Evolutionary conservation across 2,113 vertebrate species (phyloP).

Genomic region (Mastomys natalensis): DNA sequence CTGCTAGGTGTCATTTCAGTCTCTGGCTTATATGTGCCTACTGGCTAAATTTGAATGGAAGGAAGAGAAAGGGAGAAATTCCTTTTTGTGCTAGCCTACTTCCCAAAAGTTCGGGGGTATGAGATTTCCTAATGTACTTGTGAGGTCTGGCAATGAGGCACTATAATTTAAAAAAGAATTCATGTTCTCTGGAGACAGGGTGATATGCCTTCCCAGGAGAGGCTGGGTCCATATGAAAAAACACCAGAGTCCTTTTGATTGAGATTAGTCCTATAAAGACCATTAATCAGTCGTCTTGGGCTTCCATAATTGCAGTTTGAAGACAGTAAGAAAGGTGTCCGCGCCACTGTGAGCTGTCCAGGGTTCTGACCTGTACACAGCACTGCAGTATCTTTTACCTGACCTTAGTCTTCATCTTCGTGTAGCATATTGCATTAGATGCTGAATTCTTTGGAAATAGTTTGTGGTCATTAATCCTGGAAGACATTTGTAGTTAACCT

Average conservation of each 20-base stretch:
- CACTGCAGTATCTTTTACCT: neutral
- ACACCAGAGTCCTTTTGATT: neutral
- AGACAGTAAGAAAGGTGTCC: neutral
- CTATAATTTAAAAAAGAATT: neutral
- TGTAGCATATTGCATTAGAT: slow-evolving; percentile 22
- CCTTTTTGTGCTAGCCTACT: neutral
- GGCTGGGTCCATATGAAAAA: neutral
- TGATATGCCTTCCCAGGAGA: neutral
- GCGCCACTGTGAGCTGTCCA: slow-evolving; percentile 61
- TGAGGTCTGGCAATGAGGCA: neutral
- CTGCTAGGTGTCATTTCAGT: slow-evolving; percentile 3
- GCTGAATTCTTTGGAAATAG: neutral
- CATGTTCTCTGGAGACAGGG: neutral
- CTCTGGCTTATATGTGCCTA: neutral
- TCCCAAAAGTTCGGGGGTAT: neutral
- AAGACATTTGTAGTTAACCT: neutral
- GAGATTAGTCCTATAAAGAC: neutral
- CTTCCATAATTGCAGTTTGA: neutral
- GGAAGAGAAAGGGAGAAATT: slow-evolving; percentile 1
- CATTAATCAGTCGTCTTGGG: neutral
- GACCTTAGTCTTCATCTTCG: neutral
- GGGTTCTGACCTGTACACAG: slow-evolving; percentile 60
- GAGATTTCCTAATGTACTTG: neutral
- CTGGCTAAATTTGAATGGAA: neutral
- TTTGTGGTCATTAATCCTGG: slow-evolving; percentile 15